Percentiles rank a stretch among this genome's conserved stretches.
Evolutionary conservation across 2,888 invertebrate genomes (phyloP).

Genomic region (Diabrotica balteata): DNA sequence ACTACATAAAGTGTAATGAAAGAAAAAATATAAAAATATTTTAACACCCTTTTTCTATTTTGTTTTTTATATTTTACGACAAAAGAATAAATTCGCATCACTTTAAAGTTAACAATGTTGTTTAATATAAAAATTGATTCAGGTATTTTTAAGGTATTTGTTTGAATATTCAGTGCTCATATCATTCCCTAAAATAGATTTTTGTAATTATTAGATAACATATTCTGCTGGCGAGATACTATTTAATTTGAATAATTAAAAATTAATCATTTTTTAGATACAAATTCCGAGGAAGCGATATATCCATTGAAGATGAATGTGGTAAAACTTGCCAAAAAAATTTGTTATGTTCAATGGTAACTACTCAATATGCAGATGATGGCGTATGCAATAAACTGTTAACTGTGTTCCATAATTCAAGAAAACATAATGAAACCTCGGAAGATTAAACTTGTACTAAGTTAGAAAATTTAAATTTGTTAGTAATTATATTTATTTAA

Average conservation of each 20-base stretch:
- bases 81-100: too few species aligned
- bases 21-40: too few species aligned
- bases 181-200: not conserved
- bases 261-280: constrained; percentile 34
- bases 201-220: not conserved
- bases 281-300: constrained; percentile 43
- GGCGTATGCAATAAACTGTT: constrained; percentile 52
- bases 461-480: too few species aligned
- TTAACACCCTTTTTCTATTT: too few species aligned
- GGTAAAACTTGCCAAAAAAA: constrained; percentile 47
- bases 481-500: too few species aligned
- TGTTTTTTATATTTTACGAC: too few species aligned
- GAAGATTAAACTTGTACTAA: too few species aligned
- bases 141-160: not conserved
- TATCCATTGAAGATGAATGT: constrained; percentile 36
- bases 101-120: too few species aligned
- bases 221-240: not conserved
- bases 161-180: too few species aligned
- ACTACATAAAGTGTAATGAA: too few species aligned
- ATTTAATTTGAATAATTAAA: too few species aligned
- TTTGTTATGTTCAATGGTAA: constrained; percentile 65
- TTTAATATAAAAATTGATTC: constrained; percentile 36
- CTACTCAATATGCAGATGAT: constrained; percentile 64
- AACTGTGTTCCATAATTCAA: constrained; percentile 35
- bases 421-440: too few species aligned